These are phyloP conservation scores for Meteorus colon DNA, from an alignment of 2,888 invertebrate genomes.

Conservation along the genomic window DNA sequence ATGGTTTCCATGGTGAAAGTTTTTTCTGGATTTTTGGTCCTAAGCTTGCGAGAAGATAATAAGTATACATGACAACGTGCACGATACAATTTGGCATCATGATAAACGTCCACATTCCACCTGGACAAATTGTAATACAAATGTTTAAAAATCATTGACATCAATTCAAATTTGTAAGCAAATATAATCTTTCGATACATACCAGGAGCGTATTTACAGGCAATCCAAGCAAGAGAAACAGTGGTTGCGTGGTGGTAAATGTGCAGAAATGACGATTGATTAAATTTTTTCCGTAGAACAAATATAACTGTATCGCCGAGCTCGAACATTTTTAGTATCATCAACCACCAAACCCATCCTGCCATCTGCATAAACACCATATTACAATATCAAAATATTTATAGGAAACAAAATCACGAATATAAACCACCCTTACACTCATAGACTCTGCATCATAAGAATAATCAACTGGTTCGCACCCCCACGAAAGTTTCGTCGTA, in stretches of 20 bases:
- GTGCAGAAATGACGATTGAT: slow-evolving; percentile 83
- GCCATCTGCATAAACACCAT: slow-evolving; percentile 63
- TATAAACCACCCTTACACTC: slow-evolving; percentile 71
- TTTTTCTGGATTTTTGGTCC: slow-evolving; percentile 76
- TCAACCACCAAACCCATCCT: slow-evolving; percentile 78
- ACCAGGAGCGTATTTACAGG: slow-evolving; percentile 81
- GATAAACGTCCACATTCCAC: slow-evolving; percentile 80
- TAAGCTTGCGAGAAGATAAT: slow-evolving; percentile 81
- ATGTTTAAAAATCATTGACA: neutral
- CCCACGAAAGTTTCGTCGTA: slow-evolving; percentile 77
- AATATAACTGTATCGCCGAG: slow-evolving; percentile 83
- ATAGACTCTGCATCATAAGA: slow-evolving; percentile 79
- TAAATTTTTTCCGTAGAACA: slow-evolving; percentile 81
- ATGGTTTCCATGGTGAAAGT: slow-evolving; percentile 78
- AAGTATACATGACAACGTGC: slow-evolving; percentile 86
- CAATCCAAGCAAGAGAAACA: slow-evolving; percentile 77
- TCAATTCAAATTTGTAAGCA: neutral
- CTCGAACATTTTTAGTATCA: slow-evolving; percentile 80
- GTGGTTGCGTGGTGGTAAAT: slow-evolving; percentile 83
- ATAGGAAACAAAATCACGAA: neutral
- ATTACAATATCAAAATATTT: neutral
- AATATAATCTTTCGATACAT: slow-evolving; percentile 53
- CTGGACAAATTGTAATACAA: slow-evolving; percentile 70
- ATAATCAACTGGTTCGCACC: slow-evolving; percentile 83
- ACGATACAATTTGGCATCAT: slow-evolving; percentile 80